Base-by-base conservation (phyloP, 1,140 invertebrate species). In the Trichogramma pretiosum region DNA sequence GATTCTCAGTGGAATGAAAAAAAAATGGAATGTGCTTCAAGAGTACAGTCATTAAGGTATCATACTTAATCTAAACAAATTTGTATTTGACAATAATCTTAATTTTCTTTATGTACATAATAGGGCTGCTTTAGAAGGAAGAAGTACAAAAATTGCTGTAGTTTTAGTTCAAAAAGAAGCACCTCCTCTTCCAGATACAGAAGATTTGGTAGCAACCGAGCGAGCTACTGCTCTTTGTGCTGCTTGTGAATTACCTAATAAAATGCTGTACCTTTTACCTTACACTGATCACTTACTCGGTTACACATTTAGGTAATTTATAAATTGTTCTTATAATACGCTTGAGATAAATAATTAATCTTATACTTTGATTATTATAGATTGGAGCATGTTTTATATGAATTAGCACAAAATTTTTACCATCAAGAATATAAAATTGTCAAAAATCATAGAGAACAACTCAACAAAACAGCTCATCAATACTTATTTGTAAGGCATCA, bases 401-500 rank as follows among this genome's bases (percentile, higher is more conserved):
- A 98, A 62, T 77, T 96, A 52, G 83, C 90, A 2, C 89, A 93
- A 65, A 84, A 77, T 50, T 98, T 95, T 72, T 98, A 98, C 70
- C 83, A 89, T 51, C 81, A 84, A 45, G 86, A 93, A 72, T 82
- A 88, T n/a, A 82, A 86, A 59, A 79, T 81, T 43, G 83, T 98
- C 5, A 90, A 93, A 67, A 80, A 79, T 30, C 91, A 96, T 67
- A 77, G 85, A 54, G 93, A 96, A 63, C 85, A 92, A 59, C 74
- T 97, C 10, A 93, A 93, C 58, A 93, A 92, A 74, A 90, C 83
- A 10, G 86, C 84, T 13, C 93, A 97, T 72, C 87, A 90, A 61
- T 85, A 88, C 56, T 73, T 98, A 16, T 92, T 91, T 77, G 90
- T 98, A 3, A 74, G 95, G 18, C 93, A 98, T 75, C 89, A 95